Percentiles rank a stretch among this genome's conserved stretches.
Conservation (phyloP, 2,797 vertebrate genomes). For the Oryzias sinensis region DNA sequence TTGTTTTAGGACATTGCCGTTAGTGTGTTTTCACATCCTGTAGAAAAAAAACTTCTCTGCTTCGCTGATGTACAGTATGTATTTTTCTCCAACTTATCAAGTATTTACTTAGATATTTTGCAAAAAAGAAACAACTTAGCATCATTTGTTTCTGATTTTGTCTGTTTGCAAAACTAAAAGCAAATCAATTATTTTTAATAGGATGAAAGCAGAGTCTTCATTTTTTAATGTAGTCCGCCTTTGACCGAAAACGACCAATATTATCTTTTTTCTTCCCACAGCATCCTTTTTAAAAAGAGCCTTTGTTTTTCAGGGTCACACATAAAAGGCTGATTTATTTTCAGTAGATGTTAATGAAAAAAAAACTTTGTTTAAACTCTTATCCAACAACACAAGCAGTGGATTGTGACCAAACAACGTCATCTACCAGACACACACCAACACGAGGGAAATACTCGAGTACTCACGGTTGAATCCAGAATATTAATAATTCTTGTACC, state of each 20-base stretch:
- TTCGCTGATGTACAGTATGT: neutral
- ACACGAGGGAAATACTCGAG: neutral
- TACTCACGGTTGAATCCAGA: no score
- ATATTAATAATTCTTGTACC: no score
- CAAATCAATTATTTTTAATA: neutral
- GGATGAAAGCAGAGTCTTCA: neutral
- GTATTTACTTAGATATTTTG: neutral
- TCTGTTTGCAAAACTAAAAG: neutral
- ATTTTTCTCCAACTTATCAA: neutral
- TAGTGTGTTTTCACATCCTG: no score
- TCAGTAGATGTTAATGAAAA: conserved; percentile 17
- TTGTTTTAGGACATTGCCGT: no score
- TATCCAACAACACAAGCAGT: conserved; percentile 25
- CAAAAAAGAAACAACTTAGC: neutral
- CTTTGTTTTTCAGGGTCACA: conserved; percentile 8
- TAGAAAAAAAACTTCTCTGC: no score
- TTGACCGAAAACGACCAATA: neutral
- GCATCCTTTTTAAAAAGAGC: neutral
- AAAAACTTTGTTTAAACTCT: conserved; percentile 23
- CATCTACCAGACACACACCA: conserved; percentile 31
- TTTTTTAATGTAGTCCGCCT: neutral
- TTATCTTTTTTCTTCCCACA: neutral
- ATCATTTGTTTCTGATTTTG: neutral
- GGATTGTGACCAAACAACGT: conserved; percentile 32
- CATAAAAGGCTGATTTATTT: conserved; percentile 35